Base-by-base conservation (phyloP, 2,113 vertebrate genomes). In the Maccullochella peelii region DNA sequence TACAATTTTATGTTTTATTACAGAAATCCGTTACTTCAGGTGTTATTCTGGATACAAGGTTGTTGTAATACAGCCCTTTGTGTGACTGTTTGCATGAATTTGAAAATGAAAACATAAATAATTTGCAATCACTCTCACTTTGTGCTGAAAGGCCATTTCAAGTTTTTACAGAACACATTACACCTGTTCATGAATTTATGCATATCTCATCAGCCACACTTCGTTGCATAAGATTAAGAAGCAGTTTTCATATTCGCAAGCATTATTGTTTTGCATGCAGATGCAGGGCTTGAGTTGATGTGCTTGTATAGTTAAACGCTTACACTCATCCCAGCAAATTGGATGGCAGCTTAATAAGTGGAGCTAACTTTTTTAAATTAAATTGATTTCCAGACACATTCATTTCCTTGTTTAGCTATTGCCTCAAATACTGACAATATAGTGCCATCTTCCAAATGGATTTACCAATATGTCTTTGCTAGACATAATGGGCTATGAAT, bases 161-260 rank as follows among this genome's bases (percentile, higher is more conserved):
- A 71, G 21, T 78, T 78, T 87, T 77, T 55, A 36, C 21, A 2
- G 52, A 83, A 30, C 67, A 70, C 66, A 80, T 52, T 84, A 79
- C 80, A 91, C 79, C 81, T 87, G 65, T 88, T 89, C 73, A 85
- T 88, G 79, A 74, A 88, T 89, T 86, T 79, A 89, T 86, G 16
- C 61, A 86, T 78, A 68, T 78, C 68, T 77, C 66, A 80, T 84
- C 77, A 21, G 65, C 38, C 68, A 78, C 70, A 65, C 61, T 79
- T 76, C 6, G 36, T 62, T 82, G 79, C 82, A 74, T 30, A 52
- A 33, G 33, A 33, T 33, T 33, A 33, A 71, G 73, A 85, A 81
- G 30, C 74, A 66, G 20, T 68, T 86, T 72, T 86, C 54, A 70
- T 79, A 68, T 72, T 79, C 78, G 65, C 55, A 16, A 44, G 30